Evolutionary conservation across 2,888 invertebrate species (phyloP).

Genomic region (Xylophagus ater): DNA sequence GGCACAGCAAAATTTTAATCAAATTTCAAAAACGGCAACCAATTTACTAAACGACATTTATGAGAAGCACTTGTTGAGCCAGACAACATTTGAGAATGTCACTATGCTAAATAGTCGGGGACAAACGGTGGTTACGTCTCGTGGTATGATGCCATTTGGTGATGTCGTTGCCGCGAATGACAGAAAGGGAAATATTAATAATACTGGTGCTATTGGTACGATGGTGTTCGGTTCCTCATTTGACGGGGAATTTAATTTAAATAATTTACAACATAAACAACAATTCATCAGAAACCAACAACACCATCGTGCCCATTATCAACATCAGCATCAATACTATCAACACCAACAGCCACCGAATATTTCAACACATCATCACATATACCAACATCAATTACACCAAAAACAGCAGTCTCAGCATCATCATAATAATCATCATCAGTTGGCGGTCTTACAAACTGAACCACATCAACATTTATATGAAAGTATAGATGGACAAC

Average conservation of each 20-base stretch:
- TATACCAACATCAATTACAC: constrained; percentile 1
- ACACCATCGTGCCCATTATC: constrained; percentile 1
- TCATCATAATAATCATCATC: neutral
- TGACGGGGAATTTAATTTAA: constrained; percentile 12
- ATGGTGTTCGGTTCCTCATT: neutral
- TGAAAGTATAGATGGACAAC: constrained; percentile 11
- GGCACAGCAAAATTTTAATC: constrained; percentile 28
- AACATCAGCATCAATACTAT: constrained; percentile 5
- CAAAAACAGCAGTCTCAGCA: neutral
- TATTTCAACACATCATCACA: constrained; percentile 11
- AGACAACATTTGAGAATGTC: constrained; percentile 26
- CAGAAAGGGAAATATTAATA: neutral
- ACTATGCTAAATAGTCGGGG: constrained; percentile 10
- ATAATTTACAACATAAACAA: constrained; percentile 15
- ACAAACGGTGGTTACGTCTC: neutral
- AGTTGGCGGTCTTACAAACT: neutral
- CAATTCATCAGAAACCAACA: constrained; percentile 10
- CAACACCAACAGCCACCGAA: constrained; percentile 4
- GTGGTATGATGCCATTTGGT: no score
- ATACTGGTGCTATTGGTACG: neutral
- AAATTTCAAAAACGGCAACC: constrained; percentile 31
- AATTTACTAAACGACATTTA: constrained; percentile 31
- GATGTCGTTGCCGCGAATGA: constrained; percentile 1
- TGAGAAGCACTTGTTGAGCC: constrained; percentile 32
- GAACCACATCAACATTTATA: constrained; percentile 14